Base-by-base conservation (phyloP, 2,888 invertebrate genomes). In the Hydraecia micacea region DNA sequence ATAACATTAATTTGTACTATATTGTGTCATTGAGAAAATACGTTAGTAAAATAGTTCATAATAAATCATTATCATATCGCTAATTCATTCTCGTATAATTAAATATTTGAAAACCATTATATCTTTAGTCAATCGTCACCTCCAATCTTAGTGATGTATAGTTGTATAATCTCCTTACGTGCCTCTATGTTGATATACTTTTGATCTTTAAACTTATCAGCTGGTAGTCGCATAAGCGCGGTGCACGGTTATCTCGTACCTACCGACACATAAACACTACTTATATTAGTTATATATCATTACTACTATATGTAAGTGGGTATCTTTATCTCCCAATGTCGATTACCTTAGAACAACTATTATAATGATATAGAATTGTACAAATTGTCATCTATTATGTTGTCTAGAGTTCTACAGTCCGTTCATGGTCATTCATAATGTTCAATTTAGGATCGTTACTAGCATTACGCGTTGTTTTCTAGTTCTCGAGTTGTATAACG, bases 361-460 rank as follows among this genome's bases (percentile, higher is more conserved):
- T 0, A 7, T 75, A 77, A 85, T 87, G 39, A 69, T 68, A 74
- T 32, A 68, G 32, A 75, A 71, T 67, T 74, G 60, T 68, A 62
- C 49, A 73, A 86, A 86, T 84, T 79, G 72, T 18, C 55, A 55
- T 62, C 72, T 73, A 78, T 81, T 78, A 75, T 5, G 49, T 77
- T 21, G 55, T 73, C 11, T 9, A 49, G 73, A 71, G 58, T 62
- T 66, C 58, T 65, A 62, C 9, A 52, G 46, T 75, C 60, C 21
- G 32, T 76, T 77, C 70, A 77, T 76, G 81, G 73, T 75, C 42
- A 71, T 72, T 21, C 46, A 63, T 71, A 69, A 73, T 36, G 55
- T 72, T 66, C 67, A 80, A 69, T 87, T 79, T 66, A 46, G 42
- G 42, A 42, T 79, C 63, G 46, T 75, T 81, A 79, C 28, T 36